These are phyloP conservation scores for Semnornis frantzii DNA, from an alignment of 2,113 vertebrate species.

Conservation along the genomic window DNA sequence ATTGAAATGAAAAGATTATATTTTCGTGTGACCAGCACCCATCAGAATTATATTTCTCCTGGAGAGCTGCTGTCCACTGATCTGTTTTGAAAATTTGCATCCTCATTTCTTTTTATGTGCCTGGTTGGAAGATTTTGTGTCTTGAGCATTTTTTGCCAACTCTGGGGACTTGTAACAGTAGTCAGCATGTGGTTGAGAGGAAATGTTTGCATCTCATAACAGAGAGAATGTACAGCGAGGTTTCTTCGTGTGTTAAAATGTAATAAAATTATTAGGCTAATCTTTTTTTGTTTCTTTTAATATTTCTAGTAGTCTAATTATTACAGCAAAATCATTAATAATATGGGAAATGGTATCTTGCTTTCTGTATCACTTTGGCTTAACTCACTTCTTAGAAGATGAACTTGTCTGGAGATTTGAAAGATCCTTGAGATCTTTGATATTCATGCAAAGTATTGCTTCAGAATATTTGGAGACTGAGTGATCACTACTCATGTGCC, in stretches of 20 bases:
- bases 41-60: conserved; percentile 3
- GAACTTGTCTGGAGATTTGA: conserved; percentile 76
- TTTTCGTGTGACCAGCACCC: conserved; percentile 25
- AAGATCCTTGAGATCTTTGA: conserved; percentile 72
- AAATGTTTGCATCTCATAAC: conserved; percentile 32
- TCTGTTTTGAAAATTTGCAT: conserved; percentile 58
- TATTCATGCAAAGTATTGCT: conserved; percentile 81
- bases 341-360: conserved; percentile 67
- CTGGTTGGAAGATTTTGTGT: conserved; percentile 27
- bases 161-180: conserved; percentile 27
- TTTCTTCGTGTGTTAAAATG: conserved; percentile 11
- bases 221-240: background rate
- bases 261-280: background rate
- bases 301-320: conserved; percentile 75
- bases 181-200: background rate
- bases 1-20: conserved; percentile 44
- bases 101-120: conserved; percentile 38
- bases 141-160: conserved; percentile 12
- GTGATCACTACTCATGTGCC: conserved; percentile 84
- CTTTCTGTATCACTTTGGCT: conserved; percentile 80
- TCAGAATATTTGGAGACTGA: conserved; percentile 80
- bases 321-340: conserved; percentile 82
- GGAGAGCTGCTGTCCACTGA: conserved; percentile 28
- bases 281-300: background rate
- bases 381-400: conserved; percentile 82